Conservation (phyloP, 2,888 invertebrate genomes). For the Hirtodrosophila trivittata region DNA sequence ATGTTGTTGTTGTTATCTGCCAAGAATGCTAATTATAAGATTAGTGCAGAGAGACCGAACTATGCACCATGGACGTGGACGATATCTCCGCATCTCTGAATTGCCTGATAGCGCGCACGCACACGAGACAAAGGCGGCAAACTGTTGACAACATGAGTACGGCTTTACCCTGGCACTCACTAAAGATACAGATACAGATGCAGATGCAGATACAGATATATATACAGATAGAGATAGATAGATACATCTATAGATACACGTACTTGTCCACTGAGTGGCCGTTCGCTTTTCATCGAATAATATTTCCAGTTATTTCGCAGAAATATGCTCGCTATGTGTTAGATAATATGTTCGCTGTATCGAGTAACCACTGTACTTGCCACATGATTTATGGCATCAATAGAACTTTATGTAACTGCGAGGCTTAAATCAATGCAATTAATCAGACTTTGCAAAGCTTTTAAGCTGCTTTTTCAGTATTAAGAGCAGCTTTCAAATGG, state of each 20-base stretch:
- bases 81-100: conserved; percentile 47
- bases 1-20: conserved; percentile 71
- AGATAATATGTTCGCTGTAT: conserved; percentile 46
- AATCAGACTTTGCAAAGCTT: too few relatives aligned
- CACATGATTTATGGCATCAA: conserved; percentile 49
- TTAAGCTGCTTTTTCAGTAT: neutral
- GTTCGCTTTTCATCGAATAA: conserved; percentile 6
- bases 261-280: conserved; percentile 14
- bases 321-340: conserved; percentile 46
- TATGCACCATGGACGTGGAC: conserved; percentile 20
- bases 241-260: conserved; percentile 6
- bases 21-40: conserved; percentile 81
- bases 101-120: conserved; percentile 62
- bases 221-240: conserved; percentile 4
- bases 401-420: too few relatives aligned
- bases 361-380: conserved; percentile 25
- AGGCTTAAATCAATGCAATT: too few relatives aligned
- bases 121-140: conserved; percentile 50
- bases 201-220: conserved; percentile 12
- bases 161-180: conserved; percentile 32
- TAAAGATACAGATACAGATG: neutral
- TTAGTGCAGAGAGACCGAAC: conserved; percentile 50
- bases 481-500: too few relatives aligned
- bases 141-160: conserved; percentile 60
- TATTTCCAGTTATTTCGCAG: neutral